Conservation (phyloP, 2,113 vertebrate species). For the Girardinichthys multiradiatus region DNA sequence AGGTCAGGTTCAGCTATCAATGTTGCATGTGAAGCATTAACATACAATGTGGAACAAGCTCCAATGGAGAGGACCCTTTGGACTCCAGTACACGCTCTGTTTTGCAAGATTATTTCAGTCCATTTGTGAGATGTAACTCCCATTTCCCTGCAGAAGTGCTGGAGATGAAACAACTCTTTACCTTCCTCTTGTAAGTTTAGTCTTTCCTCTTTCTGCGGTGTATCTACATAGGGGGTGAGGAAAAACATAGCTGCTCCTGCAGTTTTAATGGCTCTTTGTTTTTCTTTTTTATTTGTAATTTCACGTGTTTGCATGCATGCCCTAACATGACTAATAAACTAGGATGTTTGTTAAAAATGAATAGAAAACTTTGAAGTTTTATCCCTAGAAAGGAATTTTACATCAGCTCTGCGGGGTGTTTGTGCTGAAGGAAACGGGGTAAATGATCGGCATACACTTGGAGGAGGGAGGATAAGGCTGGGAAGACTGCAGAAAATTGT, state of each 20-base stretch:
- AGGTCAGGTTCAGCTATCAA: slow-evolving; percentile 42
- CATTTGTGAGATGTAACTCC: slow-evolving; percentile 23
- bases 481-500: slow-evolving; percentile 21
- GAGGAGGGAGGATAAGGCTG: slow-evolving; percentile 22
- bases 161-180: slow-evolving; percentile 35
- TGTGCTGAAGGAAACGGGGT: slow-evolving; percentile 37
- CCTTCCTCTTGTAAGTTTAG: slow-evolving; percentile 22
- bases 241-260: slow-evolving; percentile 55
- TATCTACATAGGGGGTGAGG: slow-evolving; percentile 44
- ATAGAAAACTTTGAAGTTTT: slow-evolving; percentile 39
- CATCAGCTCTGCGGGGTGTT: slow-evolving; percentile 20
- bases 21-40: slow-evolving; percentile 41
- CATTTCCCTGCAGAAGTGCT: slow-evolving; percentile 24
- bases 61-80: slow-evolving; percentile 22
- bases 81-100: slow-evolving; percentile 1
- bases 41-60: slow-evolving; percentile 51
- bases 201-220: slow-evolving; percentile 46
- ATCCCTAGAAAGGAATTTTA: slow-evolving; percentile 24
- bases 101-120: slow-evolving; percentile 16
- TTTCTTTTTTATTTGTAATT: slow-evolving; percentile 31
- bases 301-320: slow-evolving; percentile 1
- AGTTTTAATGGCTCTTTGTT: slow-evolving; percentile 58
- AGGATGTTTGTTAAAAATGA: slow-evolving; percentile 25
- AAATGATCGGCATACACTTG: slow-evolving; percentile 32
- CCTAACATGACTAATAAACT: slow-evolving; percentile 19